Evolutionary conservation across 1,140 invertebrate species (phyloP), one percentile per base, ranked within the genome.

Genomic region (Rhagoletis zephyria): DNA sequence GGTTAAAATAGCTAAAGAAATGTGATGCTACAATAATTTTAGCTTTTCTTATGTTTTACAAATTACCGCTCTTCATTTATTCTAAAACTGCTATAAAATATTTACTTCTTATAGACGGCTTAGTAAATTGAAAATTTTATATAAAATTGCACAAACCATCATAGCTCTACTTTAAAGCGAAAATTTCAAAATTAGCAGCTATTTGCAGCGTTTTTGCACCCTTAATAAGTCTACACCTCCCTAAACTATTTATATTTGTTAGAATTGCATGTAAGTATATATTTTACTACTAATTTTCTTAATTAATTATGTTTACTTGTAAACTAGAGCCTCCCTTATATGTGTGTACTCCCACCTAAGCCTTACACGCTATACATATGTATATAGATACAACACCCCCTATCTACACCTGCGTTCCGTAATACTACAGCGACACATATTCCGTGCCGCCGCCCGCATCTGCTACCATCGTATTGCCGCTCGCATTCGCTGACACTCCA

Each of bases 391-490:
- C 30, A 30, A 30, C 30, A 30, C 30, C n/a, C n/a, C 48, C 2
- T 86, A 86, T 87, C 92, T 92, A 92, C 91, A 92, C 91, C 87
- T 92, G 91, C 81, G 91, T 92, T 61, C 91, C 90, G 87, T 92
- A 92, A 91, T 92, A 91, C 91, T 92, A 92, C 88, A 92, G 91
- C 56, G 91, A 92, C 60, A 92, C 91, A 88, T 92, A 92, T 85
- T 92, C 91, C 40, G 89, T 88, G 67, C 87, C 88, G 19, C 86
- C 81, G 6, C 87, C 81, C n/a, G 67, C 86, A 42, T 86, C 87
- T 3, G 19, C 85, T 6, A 81, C 89, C 89, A 59, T 90, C 89
- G 64, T 89, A 88, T 87, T 88, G 87, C 51, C 90, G 87, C 85
- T 85, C 7, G 87, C 51, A 56, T 56, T 56, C 59, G 87, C 42